Evolutionary conservation across 1,140 invertebrate genomes (phyloP), one percentile per base, ranked within the genome.

Genomic region (Chlorops oryzae): DNA sequence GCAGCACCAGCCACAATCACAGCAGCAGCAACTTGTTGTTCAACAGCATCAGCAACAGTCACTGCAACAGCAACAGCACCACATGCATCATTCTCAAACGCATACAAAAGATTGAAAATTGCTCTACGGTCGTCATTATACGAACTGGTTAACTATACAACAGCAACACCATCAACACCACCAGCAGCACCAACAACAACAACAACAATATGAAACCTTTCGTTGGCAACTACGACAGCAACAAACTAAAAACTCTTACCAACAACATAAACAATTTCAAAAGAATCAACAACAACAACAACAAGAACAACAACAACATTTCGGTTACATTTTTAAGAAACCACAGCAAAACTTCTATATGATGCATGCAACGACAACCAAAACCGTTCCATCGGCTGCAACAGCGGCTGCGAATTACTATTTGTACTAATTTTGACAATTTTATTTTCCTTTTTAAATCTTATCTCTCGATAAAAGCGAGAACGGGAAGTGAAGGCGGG

Each of bases 71-170:
- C 25, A 25, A 43, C 41, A 23, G 25, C 17, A 18, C 17, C 35
- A 17, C 25, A 28, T 43, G 34, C 39, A 40, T 9, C 50, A 50
- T 24, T 38, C 55, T 17, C 46, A 45, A 20, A 39, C 47, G 48
- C 65, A 68, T 13, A 65, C 63, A 54, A 69, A 69, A 58, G 65
- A 69, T 69, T 69, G 65, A 69, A 69, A 69, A 56, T 65, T 65
- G 51, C 55, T 69, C 61, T 57, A n/a, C n/a, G n/a, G 64, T 43
- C 45, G 42, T 59, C 65, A 65, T 47, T 59, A 65, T 51, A 63
- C 65, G 56, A 62, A 56, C 61, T 69, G 65, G 65, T 65, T 69
- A 49, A 63, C 59, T 38, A 41, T 57, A 15, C 55, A 57, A 21
- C 50, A 52, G 13, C 53, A 53, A 21, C 58, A 60, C 5, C 58